Conservation (phyloP, 35 echinoderm and acorn worm genomes). For the Anneissia japonica region DNA sequence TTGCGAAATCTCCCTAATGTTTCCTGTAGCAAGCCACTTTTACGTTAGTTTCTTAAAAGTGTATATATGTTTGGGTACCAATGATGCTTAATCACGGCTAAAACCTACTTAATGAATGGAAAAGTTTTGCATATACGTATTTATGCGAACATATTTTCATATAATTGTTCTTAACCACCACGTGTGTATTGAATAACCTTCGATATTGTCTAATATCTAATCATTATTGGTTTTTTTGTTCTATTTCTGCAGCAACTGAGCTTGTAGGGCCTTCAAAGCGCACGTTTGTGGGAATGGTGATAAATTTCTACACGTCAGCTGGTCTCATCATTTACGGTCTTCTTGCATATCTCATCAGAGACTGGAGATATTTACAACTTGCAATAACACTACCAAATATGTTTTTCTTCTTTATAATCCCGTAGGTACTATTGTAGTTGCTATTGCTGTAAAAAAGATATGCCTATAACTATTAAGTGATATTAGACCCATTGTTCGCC, state of each 20-base stretch:
- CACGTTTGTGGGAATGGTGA: conserved; percentile 31
- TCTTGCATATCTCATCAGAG: conserved; percentile 17
- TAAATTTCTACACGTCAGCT: conserved; percentile 12
- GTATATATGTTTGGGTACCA: no score
- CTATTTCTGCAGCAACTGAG: conserved; percentile 40
- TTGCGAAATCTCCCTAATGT: no score
- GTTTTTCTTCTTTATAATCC: neutral
- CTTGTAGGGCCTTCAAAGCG: conserved; percentile 29
- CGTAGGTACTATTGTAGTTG: conserved; percentile 3
- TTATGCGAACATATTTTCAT: no score
- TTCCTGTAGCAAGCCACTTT: no score
- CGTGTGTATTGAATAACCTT: no score
- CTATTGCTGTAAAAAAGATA: neutral
- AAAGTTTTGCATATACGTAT: no score
- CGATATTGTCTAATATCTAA: no score
- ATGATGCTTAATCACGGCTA: no score
- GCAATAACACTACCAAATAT: neutral
- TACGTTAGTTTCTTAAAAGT: no score
- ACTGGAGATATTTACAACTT: conserved; percentile 51
- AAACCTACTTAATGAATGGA: no score
- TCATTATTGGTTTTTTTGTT: neutral
- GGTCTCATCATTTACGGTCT: conserved; percentile 22
- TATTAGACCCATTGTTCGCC: no score
- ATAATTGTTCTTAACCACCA: no score
- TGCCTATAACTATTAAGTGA: neutral